These are phyloP conservation scores for Pseudococcus jackbeardsleyi DNA, from an alignment of 2,888 invertebrate genomes.

Conservation along the genomic window DNA sequence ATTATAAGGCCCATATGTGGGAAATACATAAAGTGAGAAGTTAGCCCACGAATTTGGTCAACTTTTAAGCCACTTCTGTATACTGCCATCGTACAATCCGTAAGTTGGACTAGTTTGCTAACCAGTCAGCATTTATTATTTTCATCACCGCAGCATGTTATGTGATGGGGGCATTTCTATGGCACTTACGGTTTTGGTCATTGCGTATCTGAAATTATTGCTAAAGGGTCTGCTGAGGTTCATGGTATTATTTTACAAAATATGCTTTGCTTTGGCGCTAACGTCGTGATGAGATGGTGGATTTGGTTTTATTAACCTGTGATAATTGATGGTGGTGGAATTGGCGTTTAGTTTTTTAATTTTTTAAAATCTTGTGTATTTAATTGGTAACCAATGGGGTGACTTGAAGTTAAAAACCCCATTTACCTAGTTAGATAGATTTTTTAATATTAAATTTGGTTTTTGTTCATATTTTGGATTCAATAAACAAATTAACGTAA, in stretches of 20 bases:
- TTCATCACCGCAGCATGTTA: slow-evolving; percentile 16
- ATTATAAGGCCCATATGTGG: slow-evolving; percentile 80
- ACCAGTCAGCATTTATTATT: neutral
- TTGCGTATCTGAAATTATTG: neutral
- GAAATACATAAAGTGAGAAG: slow-evolving; percentile 72
- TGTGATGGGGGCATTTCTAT: slow-evolving; percentile 61
- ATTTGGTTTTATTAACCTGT: neutral
- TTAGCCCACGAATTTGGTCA: slow-evolving; percentile 39
- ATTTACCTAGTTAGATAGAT: too few relatives aligned
- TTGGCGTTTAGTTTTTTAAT: too few relatives aligned
- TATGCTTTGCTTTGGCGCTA: neutral
- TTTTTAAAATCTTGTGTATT: too few relatives aligned
- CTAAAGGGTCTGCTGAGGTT: neutral
- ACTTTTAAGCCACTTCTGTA: neutral
- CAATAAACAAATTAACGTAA: too few relatives aligned
- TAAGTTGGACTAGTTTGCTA: slow-evolving; percentile 20
- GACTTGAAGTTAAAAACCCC: too few relatives aligned
- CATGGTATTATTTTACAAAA: neutral
- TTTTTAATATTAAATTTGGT: too few relatives aligned
- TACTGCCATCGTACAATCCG: slow-evolving; percentile 29
- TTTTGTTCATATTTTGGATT: too few relatives aligned
- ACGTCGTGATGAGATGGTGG: neutral
- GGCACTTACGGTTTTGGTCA: neutral
- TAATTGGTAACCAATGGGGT: too few relatives aligned
- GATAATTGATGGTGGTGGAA: too few relatives aligned